Evolutionary conservation across 2,888 invertebrate species (phyloP).

Genomic region (Psylliodes chrysocephalus): DNA sequence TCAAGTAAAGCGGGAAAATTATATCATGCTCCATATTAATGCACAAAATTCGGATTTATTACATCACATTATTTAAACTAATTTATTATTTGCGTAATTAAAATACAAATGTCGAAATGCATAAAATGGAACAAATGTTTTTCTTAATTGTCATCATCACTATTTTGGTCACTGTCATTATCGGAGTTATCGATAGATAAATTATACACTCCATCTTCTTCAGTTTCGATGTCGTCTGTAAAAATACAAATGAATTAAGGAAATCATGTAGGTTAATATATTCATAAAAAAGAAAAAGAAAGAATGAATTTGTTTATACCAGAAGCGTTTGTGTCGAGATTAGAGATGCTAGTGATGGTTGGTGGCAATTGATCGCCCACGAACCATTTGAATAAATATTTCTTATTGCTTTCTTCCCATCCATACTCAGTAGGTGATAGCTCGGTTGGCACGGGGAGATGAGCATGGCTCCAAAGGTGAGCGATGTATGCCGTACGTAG

Average conservation of each 20-base stretch:
- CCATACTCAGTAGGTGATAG: neutral
- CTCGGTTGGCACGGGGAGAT: neutral
- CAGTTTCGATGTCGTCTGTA: conserved; percentile 2
- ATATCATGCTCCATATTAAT: no score
- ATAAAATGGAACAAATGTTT: neutral
- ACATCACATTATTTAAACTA: no score
- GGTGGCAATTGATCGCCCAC: conserved; percentile 20
- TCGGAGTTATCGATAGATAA: neutral
- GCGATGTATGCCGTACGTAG: conserved; percentile 10
- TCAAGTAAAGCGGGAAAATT: no score
- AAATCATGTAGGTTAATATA: conserved; percentile 7
- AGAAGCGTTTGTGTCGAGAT: neutral
- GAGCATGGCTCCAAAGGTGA: conserved; percentile 19
- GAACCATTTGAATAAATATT: conserved; percentile 14
- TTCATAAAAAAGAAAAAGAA: neutral
- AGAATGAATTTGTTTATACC: conserved; percentile 7
- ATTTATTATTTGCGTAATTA: no score
- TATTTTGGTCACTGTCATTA: neutral
- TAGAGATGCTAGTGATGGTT: conserved; percentile 10
- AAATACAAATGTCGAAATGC: neutral
- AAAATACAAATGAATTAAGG: neutral
- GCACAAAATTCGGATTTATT: no score
- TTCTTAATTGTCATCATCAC: neutral
- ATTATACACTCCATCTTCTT: neutral
- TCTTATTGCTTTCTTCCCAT: conserved; percentile 12